These are phyloP conservation scores for Tautogolabrus adspersus DNA, from an alignment of 2,113 vertebrate genomes.

Conservation along the genomic window DNA sequence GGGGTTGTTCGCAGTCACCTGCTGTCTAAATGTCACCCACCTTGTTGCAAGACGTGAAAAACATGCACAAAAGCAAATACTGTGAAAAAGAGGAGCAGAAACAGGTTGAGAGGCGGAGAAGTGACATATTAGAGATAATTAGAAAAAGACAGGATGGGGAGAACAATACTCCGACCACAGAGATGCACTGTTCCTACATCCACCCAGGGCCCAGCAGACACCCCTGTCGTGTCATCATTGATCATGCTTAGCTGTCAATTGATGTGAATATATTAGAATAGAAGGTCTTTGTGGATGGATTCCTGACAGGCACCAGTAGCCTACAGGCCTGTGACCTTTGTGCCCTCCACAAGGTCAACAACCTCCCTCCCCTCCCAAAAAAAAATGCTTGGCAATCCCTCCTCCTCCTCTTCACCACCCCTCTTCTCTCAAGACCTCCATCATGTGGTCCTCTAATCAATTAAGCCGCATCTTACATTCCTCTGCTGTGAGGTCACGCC, in stretches of 20 bases:
- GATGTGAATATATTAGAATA: slow-evolving; percentile 65
- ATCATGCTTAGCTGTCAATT: slow-evolving; percentile 74
- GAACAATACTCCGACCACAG: slow-evolving; percentile 22
- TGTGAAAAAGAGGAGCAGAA: background rate
- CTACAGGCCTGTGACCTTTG: slow-evolving; percentile 72
- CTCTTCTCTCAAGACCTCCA: slow-evolving; percentile 69
- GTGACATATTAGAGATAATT: slow-evolving; percentile 3
- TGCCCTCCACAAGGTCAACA: slow-evolving; percentile 80
- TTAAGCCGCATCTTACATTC: slow-evolving; percentile 87
- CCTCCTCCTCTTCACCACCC: background rate
- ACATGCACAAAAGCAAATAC: background rate
- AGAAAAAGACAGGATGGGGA: background rate
- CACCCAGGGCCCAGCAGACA: slow-evolving; percentile 38
- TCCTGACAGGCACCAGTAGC: slow-evolving; percentile 70
- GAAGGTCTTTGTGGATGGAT: slow-evolving; percentile 68
- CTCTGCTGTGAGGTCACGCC: slow-evolving; percentile 87
- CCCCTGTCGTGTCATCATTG: slow-evolving; percentile 63
- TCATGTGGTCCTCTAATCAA: slow-evolving; percentile 86
- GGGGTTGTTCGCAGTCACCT: slow-evolving; percentile 50
- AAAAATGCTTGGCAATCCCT: slow-evolving; percentile 13
- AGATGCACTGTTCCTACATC: slow-evolving; percentile 44
- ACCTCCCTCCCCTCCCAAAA: slow-evolving; percentile 10
- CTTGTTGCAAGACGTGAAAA: slow-evolving; percentile 17
- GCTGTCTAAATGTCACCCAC: slow-evolving; percentile 11
- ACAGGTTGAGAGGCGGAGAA: slow-evolving; percentile 9